These are phyloP conservation scores for Drosophila triauraria DNA, from an alignment of 1,140 invertebrate species.

Conservation along the genomic window DNA sequence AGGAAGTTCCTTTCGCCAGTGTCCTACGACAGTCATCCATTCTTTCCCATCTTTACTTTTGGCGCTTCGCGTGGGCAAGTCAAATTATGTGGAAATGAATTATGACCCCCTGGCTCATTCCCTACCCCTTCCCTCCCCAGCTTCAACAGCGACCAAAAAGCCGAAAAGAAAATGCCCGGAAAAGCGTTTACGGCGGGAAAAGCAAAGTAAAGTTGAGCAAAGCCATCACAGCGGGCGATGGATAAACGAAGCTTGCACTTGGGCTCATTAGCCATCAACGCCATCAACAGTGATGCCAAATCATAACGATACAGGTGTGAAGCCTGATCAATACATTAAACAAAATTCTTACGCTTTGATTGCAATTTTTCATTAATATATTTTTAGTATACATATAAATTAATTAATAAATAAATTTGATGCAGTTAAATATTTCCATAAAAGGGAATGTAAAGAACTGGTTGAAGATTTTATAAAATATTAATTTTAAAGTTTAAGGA, in stretches of 20 bases:
- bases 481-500: no score
- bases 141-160: slow-evolving; percentile 3
- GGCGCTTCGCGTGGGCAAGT: slow-evolving; percentile 64
- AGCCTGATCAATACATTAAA: not conserved
- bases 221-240: slow-evolving; percentile 52
- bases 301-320: not conserved
- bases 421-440: no score
- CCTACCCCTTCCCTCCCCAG: not conserved
- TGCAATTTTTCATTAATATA: no score
- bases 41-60: slow-evolving; percentile 3
- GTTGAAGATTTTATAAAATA: no score
- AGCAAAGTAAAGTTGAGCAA: slow-evolving; percentile 25
- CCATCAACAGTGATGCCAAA: slow-evolving; percentile 2
- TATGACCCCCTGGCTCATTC: slow-evolving; percentile 39
- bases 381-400: no score
- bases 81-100: slow-evolving; percentile 81
- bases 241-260: slow-evolving; percentile 34
- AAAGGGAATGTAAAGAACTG: no score
- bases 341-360: no score
- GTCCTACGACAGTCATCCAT: slow-evolving; percentile 13
- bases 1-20: not conserved
- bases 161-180: slow-evolving; percentile 32
- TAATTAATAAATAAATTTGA: no score
- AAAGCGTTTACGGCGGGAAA: slow-evolving; percentile 31
- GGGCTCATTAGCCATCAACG: slow-evolving; percentile 26